Evolutionary conservation across 2,888 invertebrate species (phyloP), one percentile per base, ranked within the genome.

Genomic region (Amiota communis): DNA sequence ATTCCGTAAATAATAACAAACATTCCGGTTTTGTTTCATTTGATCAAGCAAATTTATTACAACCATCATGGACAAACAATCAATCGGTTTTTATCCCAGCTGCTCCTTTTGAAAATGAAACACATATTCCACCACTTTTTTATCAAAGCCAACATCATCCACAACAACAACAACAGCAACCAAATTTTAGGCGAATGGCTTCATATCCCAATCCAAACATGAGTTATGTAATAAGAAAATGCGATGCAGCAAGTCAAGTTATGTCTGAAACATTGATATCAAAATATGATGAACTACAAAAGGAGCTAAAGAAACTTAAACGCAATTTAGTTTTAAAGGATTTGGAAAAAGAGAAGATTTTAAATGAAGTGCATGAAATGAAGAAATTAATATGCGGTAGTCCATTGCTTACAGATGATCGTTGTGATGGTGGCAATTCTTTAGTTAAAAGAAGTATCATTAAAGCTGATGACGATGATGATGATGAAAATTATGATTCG

Each of bases 271-370:
- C 53, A 53, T 13, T 15, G 53, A 15, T 2, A 4, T 53, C 53
- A 36, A 36, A 36, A 36, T 36, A 36, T 11, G 59, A 17, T 10
- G 59, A 17, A 59, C 12, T 59, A 10, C 9, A 17, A 20, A 3
- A 59, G 4, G 63, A 63, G 46, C 96, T 96, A 96, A 13, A 63
- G 12, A 46, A 63, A 12, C 36, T 63, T 23, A 12, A n/a, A 36
- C 9, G 15, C n/a, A 12, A 2, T 4, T 46, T 63, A 13, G 3
- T 63, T 23, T 1, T 12, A 3, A 63, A 63, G 15, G 63, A 63
- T n/a, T 46, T 13, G 15, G 63, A 63, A 46, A 36, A 47, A 8
- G 46, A 63, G 15, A 36, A 46, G 20, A 63, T 63, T 23, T 23
- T 46, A n/a, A 23, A 63, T 3, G 47, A 63, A 13, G 46, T 63